phyloP scores from a whole-genome alignment of 1,140 invertebrate species.

The Maconellicoccus hirsutus region DNA sequence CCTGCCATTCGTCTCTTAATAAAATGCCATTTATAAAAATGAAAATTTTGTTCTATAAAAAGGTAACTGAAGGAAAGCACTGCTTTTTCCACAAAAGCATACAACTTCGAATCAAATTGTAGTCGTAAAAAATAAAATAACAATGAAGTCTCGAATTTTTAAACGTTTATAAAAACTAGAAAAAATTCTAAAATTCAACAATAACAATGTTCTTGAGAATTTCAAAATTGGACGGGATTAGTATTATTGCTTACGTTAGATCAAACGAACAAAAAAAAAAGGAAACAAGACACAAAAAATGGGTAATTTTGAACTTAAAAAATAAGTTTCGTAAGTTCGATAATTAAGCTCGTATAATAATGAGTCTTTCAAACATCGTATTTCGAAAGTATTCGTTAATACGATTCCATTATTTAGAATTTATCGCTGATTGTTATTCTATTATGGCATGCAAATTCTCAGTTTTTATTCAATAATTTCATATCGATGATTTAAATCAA shows the following conservation, averaged over 20 bases:
- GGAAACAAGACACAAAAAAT: not conserved
- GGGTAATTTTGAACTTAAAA: not conserved
- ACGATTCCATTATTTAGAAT: too few species aligned
- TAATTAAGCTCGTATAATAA: too few species aligned
- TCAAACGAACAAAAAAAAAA: not conserved
- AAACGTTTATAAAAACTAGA: not conserved
- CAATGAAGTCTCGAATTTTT: not conserved
- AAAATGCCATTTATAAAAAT: too few species aligned
- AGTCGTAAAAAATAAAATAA: not conserved
- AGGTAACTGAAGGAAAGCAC: constrained; percentile 1
- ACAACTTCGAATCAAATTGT: not conserved
- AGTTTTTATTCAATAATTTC: too few species aligned
- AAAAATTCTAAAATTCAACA: not conserved
- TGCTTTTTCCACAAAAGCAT: not conserved
- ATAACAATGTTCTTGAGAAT: not conserved
- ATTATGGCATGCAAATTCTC: too few species aligned
- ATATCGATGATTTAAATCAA: too few species aligned
- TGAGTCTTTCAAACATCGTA: too few species aligned
- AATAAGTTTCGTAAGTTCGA: too few species aligned
- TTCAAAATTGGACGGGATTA: not conserved
- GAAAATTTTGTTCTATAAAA: too few species aligned
- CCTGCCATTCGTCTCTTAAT: too few species aligned
- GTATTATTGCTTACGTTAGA: not conserved
- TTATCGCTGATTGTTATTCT: too few species aligned
- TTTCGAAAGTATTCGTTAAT: too few species aligned